These are phyloP conservation scores for Nothura maculosa DNA, from an alignment of 2,797 vertebrate species.

Conservation along the genomic window DNA sequence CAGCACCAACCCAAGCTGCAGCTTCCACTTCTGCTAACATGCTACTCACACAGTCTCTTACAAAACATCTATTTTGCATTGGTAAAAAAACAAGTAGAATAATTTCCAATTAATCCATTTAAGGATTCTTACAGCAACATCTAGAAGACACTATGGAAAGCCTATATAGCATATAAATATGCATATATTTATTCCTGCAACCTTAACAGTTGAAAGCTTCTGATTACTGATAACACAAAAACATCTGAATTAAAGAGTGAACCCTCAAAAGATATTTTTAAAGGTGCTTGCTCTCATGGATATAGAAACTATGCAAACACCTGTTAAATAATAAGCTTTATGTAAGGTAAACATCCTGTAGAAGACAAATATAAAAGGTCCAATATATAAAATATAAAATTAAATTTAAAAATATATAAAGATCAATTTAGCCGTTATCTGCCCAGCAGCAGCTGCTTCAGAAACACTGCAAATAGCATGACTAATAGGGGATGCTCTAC, in stretches of 20 bases:
- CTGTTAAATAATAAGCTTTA: background rate
- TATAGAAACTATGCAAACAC: background rate
- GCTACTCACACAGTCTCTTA: background rate
- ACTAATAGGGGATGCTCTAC: background rate
- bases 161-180: background rate
- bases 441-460: background rate
- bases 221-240: background rate
- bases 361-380: background rate
- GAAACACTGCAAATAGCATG: background rate
- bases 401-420: background rate
- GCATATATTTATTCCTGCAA: background rate
- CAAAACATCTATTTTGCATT: conserved; percentile 3
- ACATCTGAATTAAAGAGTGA: background rate
- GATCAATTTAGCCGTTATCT: background rate
- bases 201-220: background rate
- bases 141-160: conserved; percentile 1
- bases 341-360: background rate
- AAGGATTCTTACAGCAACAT: conserved; percentile 10
- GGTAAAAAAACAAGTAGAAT: conserved; percentile 24
- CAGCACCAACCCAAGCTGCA: background rate
- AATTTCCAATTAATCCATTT: conserved; percentile 17
- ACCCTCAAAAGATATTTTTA: background rate
- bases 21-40: background rate
- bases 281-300: background rate
- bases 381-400: background rate